These are phyloP conservation scores for Paralvinella palmiformis DNA, from an alignment of 1,140 invertebrate species.

Conservation along the genomic window DNA sequence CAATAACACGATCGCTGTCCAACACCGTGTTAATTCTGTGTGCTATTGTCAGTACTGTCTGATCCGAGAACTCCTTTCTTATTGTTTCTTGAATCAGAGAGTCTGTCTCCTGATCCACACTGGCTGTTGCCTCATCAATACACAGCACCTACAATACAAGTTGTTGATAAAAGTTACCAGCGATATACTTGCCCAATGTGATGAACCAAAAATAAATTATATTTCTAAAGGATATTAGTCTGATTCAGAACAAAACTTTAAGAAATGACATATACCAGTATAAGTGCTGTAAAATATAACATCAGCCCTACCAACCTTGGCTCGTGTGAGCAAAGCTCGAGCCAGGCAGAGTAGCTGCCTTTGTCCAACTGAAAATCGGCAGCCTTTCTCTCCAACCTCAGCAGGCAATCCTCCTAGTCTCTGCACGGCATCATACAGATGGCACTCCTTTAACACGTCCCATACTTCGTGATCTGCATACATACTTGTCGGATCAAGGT, in stretches of 20 bases:
- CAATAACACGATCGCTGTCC: conserved; percentile 65
- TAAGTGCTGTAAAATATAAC: no score
- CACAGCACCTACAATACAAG: conserved; percentile 57
- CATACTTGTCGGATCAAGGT: conserved; percentile 28
- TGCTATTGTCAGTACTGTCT: conserved; percentile 89
- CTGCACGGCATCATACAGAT: conserved; percentile 17
- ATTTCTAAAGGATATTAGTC: no score
- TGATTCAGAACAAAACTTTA: no score
- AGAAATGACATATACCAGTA: no score
- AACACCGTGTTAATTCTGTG: conserved; percentile 91
- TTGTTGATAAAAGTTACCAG: no score
- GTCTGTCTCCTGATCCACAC: conserved; percentile 47
- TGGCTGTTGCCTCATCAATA: conserved; percentile 54
- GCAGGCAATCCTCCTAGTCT: conserved; percentile 44
- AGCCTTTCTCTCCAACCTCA: conserved; percentile 67
- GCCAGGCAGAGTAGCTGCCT: conserved; percentile 65
- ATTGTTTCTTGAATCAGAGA: conserved; percentile 39
- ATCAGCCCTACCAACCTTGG: conserved; percentile 36
- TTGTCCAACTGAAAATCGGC: conserved; percentile 76
- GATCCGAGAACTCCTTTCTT: conserved; percentile 55
- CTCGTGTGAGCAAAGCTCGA: conserved; percentile 58
- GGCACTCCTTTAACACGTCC: conserved; percentile 21
- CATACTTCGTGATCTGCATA: conserved; percentile 21
- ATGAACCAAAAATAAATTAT: background rate
- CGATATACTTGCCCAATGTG: background rate